phyloP scores from a whole-genome alignment of 2,797 vertebrate genomes.

The Sebastes hopkinsi region DNA sequence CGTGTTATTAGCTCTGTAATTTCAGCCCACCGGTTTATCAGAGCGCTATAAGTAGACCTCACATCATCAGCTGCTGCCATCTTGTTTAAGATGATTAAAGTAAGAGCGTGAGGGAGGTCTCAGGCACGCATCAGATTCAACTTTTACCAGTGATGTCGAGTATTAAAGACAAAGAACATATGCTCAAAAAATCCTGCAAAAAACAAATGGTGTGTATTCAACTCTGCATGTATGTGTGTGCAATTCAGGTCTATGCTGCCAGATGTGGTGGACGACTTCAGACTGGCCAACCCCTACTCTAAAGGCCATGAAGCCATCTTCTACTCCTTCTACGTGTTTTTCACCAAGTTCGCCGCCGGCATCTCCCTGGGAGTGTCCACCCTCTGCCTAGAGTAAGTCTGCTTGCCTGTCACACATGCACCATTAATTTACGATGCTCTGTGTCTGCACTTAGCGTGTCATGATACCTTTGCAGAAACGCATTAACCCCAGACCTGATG shows the following conservation, averaged over 20 bases:
- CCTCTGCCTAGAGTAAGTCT: constrained; percentile 92
- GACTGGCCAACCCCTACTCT: constrained; percentile 84
- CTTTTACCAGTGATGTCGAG: background rate
- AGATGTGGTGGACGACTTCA: constrained; percentile 95
- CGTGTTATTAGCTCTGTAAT: constrained; percentile 73
- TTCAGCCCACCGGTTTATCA: constrained; percentile 51
- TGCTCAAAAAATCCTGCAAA: background rate
- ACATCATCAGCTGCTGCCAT: constrained; percentile 29
- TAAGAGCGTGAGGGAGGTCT: background rate
- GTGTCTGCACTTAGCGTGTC: background rate
- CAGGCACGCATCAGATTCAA: background rate
- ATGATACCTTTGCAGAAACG: background rate
- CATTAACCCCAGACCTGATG: constrained; percentile 15
- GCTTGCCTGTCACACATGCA: background rate
- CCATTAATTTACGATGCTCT: background rate
- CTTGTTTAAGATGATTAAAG: constrained; percentile 45
- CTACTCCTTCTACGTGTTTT: constrained; percentile 97
- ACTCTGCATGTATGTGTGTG: constrained; percentile 18
- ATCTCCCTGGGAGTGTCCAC: constrained; percentile 95
- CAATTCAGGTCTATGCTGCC: constrained; percentile 94
- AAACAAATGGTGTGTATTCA: background rate
- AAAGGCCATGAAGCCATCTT: constrained; percentile 97
- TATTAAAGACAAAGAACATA: background rate
- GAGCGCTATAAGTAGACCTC: constrained; percentile 34
- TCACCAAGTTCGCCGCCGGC: constrained; percentile 93